These are phyloP conservation scores for Hoplostethus atlanticus DNA, from an alignment of 2,797 vertebrate species.

Conservation along the genomic window DNA sequence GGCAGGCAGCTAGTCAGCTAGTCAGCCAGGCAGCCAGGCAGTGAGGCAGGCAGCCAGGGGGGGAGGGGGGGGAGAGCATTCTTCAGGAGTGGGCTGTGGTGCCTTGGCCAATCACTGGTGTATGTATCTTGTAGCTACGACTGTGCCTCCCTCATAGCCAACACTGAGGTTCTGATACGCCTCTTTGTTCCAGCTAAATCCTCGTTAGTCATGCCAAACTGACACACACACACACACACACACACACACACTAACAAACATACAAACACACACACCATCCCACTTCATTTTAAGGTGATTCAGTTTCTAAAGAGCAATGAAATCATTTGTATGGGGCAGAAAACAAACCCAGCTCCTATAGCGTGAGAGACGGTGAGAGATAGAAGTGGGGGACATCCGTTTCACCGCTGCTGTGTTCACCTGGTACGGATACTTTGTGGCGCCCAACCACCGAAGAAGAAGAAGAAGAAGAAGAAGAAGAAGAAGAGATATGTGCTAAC, in stretches of 20 bases:
- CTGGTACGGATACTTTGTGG: neutral
- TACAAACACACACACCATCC: constrained; percentile 15
- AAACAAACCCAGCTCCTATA: constrained; percentile 30
- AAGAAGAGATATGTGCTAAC: no score
- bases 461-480: neutral
- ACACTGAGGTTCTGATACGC: constrained; percentile 34
- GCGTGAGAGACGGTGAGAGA: constrained; percentile 15
- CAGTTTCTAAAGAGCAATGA: constrained; percentile 52
- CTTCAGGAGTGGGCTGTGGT: constrained; percentile 47
- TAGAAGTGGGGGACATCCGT: neutral
- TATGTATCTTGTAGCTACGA: constrained; percentile 30
- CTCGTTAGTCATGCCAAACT: constrained; percentile 62
- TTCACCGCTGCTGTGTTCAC: neutral
- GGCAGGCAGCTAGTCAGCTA: constrained; percentile 45
- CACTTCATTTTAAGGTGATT: constrained; percentile 37
- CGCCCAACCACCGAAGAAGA: neutral
- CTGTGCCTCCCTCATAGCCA: constrained; percentile 36
- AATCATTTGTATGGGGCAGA: constrained; percentile 36
- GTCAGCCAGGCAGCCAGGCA: constrained; percentile 42
- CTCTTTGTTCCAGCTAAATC: constrained; percentile 68
- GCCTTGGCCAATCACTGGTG: constrained; percentile 37
- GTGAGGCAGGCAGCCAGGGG: neutral
- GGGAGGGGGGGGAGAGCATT: constrained; percentile 36
- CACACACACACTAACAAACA: constrained; percentile 13
- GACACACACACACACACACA: constrained; percentile 31